Evolutionary conservation across 2,888 invertebrate genomes (phyloP), one percentile per base, ranked within the genome.

Genomic region (Torymus texanus): DNA sequence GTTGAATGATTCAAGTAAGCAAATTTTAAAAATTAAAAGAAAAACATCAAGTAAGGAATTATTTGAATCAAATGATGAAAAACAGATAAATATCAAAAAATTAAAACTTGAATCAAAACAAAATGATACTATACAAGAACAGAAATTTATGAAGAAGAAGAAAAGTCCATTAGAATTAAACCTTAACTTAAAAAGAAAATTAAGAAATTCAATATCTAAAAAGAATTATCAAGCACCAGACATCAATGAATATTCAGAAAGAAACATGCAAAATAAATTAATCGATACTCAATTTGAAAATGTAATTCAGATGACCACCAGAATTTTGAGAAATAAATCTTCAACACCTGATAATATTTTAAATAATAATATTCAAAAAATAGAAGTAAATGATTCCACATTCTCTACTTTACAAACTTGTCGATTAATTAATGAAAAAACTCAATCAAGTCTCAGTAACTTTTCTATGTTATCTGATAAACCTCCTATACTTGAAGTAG

Each of bases 281-380:
- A 29, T 29, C 5, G 29, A 29, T 29, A 5, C 29, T 5, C 29
- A 29, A 5, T 29, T 29, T 29, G 29, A 29, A 29, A 29, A 29
- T 29, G 4, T 29, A 29, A 29, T 29, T 29, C 24, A 14, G 2
- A 18, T 55, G 68, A n/a, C n/a, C n/a, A 68, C 53, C 29, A 21
- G 24, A 51, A 68, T 13, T 51, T 68, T 62, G 2, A 75, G 61
- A 68, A 53, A 24, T 62, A 13, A 55, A 61, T 68, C 75, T 14
- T 10, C 10, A 10, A 5, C 24, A 72, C 11, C 21, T 16, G 53
- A 75, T n/a, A 21, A 67, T 21, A 58, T 18, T 67, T n/a, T 12
- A 8, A 18, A 56, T 51, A 51, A 2, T 50, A 29, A 16, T 18
- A 14, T 11, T 55, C 2, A 61, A 55, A 41, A 65, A 70, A 24